These are phyloP conservation scores for Sycophila sp. DNA, from an alignment of 1,140 invertebrate species.

Conservation along the genomic window DNA sequence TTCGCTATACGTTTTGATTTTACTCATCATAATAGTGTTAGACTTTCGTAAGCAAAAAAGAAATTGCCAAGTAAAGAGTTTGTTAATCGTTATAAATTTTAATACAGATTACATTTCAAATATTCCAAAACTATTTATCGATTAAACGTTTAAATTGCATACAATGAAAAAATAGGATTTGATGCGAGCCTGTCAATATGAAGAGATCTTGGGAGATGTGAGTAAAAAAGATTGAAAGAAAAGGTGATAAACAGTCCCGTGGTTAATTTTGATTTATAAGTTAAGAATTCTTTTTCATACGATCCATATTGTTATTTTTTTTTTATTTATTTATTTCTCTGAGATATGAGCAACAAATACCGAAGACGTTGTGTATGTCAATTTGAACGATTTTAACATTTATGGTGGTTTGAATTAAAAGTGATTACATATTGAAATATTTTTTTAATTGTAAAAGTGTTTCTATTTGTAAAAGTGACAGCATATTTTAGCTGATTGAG, in stretches of 20 bases:
- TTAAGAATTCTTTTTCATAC: constrained; percentile 11
- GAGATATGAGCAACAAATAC: background rate
- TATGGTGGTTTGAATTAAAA: too few relatives aligned
- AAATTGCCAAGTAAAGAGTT: background rate
- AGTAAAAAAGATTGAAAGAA: background rate
- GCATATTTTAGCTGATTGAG: too few relatives aligned
- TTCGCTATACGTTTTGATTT: background rate
- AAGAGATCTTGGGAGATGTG: background rate
- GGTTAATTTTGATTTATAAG: constrained; percentile 1
- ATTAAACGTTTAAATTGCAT: background rate
- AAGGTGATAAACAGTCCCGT: constrained; percentile 2
- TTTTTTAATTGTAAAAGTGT: too few relatives aligned
- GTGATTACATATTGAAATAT: background rate
- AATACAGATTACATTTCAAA: background rate
- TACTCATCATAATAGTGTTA: background rate
- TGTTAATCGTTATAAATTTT: background rate
- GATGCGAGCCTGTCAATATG: background rate
- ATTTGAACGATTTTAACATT: constrained; percentile 9
- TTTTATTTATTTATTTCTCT: background rate
- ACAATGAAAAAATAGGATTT: constrained; percentile 2
- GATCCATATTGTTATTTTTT: background rate
- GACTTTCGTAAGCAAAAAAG: background rate
- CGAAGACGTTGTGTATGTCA: background rate
- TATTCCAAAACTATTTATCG: constrained; percentile 19
- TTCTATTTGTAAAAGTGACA: too few relatives aligned